Percentiles rank a stretch among this genome's conserved stretches.
phyloP scores from a whole-genome alignment of 2,113 vertebrate species.

The Ailuropoda melanoleuca region DNA sequence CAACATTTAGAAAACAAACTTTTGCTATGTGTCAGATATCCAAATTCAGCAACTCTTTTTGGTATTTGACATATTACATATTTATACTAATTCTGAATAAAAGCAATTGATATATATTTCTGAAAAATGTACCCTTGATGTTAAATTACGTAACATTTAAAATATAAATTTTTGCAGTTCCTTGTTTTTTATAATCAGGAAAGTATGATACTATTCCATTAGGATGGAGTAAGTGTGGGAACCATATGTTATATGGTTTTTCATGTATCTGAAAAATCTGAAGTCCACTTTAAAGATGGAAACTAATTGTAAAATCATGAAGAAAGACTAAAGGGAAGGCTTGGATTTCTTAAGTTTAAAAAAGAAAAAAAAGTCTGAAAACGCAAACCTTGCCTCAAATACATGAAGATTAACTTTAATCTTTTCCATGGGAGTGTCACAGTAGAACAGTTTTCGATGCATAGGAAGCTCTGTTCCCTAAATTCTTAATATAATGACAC shows the following conservation, averaged over 20 bases:
- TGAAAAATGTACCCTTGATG: not conserved
- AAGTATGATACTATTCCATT: not conserved
- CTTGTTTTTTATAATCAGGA: not conserved
- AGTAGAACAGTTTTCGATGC: not conserved
- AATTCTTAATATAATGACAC: not conserved
- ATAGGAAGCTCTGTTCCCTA: not conserved
- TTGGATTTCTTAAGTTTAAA: not conserved
- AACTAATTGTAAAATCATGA: not conserved
- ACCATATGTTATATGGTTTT: not conserved
- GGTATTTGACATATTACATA: not conserved
- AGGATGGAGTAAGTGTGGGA: not conserved
- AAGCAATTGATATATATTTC: not conserved
- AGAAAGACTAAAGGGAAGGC: not conserved
- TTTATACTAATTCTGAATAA: conserved; percentile 30
- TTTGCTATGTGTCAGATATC: not conserved
- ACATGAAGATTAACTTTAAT: conserved; percentile 3
- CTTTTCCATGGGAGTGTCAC: not conserved
- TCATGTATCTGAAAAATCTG: not conserved
- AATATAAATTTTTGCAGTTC: not conserved
- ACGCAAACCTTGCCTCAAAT: not conserved
- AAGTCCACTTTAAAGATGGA: not conserved
- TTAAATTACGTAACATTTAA: not conserved
- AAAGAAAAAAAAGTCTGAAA: not conserved
- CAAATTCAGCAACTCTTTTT: not conserved
- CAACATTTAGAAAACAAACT: conserved; percentile 8